These are phyloP conservation scores for Cladopsammia gracilis DNA, from an alignment of 64 coral and sea anemone species.

Conservation along the genomic window DNA sequence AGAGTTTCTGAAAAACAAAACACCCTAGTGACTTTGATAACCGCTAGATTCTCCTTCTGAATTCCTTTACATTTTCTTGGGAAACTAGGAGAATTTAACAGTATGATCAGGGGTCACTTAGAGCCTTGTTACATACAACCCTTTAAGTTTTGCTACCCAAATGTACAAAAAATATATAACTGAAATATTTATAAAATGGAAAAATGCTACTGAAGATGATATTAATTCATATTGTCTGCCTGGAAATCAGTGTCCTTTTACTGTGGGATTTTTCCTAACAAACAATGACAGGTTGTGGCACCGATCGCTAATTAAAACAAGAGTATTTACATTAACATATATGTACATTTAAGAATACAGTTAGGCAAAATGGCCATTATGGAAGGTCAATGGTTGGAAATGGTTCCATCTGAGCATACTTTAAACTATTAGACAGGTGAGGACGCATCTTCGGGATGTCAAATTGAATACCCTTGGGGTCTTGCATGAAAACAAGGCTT, in stretches of 20 bases:
- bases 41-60: no score
- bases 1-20: no score
- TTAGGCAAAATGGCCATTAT: background rate
- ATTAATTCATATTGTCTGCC: background rate
- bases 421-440: constrained; percentile 24
- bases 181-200: no score
- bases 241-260: background rate
- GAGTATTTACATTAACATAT: background rate
- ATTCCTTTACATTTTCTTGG: no score
- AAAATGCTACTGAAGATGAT: no score
- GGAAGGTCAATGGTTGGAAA: background rate
- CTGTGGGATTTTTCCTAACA: no score
- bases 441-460: constrained; percentile 47
- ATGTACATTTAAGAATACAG: background rate
- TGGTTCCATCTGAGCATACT: background rate
- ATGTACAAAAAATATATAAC: no score
- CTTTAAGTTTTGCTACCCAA: no score
- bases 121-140: no score
- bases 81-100: no score
- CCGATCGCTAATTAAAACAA: background rate
- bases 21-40: no score
- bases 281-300: background rate
- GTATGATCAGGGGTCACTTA: no score
- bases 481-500: constrained; percentile 33
- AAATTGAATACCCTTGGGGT: constrained; percentile 55